Evolutionary conservation across 2,797 vertebrate genomes (phyloP), one percentile per base, ranked within the genome.

Genomic region (Sebastes goodei): DNA sequence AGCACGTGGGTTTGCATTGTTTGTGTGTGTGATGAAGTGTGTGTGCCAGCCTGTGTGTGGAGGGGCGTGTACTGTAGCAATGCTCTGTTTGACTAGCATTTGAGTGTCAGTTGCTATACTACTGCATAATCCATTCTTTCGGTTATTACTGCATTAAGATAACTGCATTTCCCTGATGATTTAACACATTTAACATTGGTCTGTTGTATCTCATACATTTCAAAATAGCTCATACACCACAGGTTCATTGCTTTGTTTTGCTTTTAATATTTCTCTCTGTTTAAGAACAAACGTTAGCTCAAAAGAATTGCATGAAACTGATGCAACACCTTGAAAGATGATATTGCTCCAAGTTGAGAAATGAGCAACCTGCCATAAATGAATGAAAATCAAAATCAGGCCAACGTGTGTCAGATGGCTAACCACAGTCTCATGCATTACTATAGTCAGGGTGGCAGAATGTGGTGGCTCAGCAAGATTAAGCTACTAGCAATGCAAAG

Each of bases 301-400:
- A 89, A 85, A 86, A 88, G 85, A 90, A 87, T 83, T 83, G 77
- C 79, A 78, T 69, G 73, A 89, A 91, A 65, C 89, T 95, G 93
- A 95, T 82, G 94, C 91, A 96, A 95, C 79, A 84, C 80, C 78
- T 91, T 93, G 94, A 95, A 95, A 95, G 89, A 90, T 78, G 76
- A 82, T 78, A 81, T 80, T 83, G 82, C 85, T 82, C 52, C 77
- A 80, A 80, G 85, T 74, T 81, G 75, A 85, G 83, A 89, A 89
- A 92, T 81, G 75, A 89, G 87, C 83, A 91, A 85, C 76, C 74
- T 89, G 85, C 77, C 81, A 88, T 74, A 88, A 91, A 93, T 91
- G 75, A 90, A 90, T 85, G 56, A 82, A 88, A 88, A 86, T 85
- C 60, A 71, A 89, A 87, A 89, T 84, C 75, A 75, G 69, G 73